These are phyloP conservation scores for Trissolcus brochymenae DNA, from an alignment of 2,888 invertebrate species.

Conservation along the genomic window DNA sequence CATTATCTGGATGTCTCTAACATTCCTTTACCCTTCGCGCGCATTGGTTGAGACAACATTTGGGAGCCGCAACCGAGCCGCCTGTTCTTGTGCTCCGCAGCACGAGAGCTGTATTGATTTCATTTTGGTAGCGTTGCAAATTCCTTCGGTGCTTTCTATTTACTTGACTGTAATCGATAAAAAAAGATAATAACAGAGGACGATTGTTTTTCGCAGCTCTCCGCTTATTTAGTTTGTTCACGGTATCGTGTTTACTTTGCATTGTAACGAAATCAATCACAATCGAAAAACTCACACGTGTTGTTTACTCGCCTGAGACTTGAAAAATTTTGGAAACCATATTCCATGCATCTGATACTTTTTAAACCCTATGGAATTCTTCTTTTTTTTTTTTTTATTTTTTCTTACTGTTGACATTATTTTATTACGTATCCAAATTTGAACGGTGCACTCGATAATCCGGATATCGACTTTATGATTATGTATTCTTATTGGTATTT, in stretches of 20 bases:
- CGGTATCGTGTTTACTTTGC: constrained; percentile 27
- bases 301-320: constrained; percentile 33
- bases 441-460: too few relatives aligned
- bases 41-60: constrained; percentile 47
- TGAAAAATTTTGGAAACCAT: constrained; percentile 12
- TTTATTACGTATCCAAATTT: too few relatives aligned
- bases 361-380: too few relatives aligned
- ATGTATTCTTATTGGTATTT: too few relatives aligned
- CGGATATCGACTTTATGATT: too few relatives aligned
- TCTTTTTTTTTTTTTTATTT: too few relatives aligned
- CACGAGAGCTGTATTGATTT: constrained; percentile 48
- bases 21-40: constrained; percentile 44
- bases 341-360: constrained; percentile 9
- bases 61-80: constrained; percentile 23
- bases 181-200: constrained; percentile 36
- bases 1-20: constrained; percentile 47
- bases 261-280: constrained; percentile 36
- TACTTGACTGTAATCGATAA: constrained; percentile 36
- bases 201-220: constrained; percentile 36
- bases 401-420: too few relatives aligned
- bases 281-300: constrained; percentile 32
- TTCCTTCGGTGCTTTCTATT: constrained; percentile 32
- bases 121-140: constrained; percentile 36
- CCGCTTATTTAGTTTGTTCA: constrained; percentile 20
- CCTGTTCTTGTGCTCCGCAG: neutral